Evolutionary conservation across 2,113 vertebrate genomes (phyloP).

Genomic region (Cheirogaleus medius): DNA sequence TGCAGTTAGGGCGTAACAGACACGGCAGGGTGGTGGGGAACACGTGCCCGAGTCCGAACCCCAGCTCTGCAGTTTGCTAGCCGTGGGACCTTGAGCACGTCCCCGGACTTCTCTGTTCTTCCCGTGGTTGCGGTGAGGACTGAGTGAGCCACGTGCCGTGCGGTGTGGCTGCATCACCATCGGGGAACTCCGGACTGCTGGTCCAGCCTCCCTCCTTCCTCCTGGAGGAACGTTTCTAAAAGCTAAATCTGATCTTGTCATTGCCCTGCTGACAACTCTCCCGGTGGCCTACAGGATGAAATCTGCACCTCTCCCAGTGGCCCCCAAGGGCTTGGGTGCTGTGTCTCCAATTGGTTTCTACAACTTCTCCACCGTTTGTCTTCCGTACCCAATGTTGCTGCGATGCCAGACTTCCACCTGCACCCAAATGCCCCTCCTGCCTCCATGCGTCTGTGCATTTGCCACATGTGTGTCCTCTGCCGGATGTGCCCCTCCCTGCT

Average conservation of each 20-base stretch:
- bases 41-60: neutral
- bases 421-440: fast-evolving
- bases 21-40: fast-evolving
- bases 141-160: fast-evolving
- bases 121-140: neutral
- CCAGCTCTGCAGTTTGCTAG: neutral
- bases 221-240: neutral
- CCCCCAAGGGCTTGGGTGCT: neutral
- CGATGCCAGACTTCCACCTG: fast-evolving
- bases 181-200: fast-evolving
- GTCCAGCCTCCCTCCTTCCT: fast-evolving
- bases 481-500: fast-evolving
- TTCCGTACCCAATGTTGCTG: neutral
- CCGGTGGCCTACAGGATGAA: neutral
- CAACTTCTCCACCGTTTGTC: fast-evolving
- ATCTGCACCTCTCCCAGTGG: fast-evolving
- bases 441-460: fast-evolving
- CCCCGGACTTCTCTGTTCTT: neutral
- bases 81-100: neutral
- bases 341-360: neutral
- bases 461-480: fast-evolving
- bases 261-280: neutral
- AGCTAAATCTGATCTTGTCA: neutral
- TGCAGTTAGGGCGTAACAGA: fast-evolving
- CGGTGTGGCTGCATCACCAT: fast-evolving